These are phyloP conservation scores for Papilio demoleus DNA, from an alignment of 2,888 invertebrate genomes.

Conservation along the genomic window DNA sequence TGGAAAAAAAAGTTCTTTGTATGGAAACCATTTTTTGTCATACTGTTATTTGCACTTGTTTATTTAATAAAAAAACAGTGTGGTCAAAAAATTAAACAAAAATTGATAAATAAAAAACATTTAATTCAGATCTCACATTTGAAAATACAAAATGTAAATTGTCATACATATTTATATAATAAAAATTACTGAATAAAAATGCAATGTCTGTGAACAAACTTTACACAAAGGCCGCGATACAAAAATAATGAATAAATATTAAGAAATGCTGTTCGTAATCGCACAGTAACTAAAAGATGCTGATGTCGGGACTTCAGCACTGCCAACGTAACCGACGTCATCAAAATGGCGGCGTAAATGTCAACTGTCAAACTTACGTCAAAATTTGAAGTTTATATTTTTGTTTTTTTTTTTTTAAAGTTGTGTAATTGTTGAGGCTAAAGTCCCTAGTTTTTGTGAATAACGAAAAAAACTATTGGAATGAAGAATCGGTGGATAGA, in stretches of 20 bases:
- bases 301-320: neutral
- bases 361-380: neutral
- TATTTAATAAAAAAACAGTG: no score
- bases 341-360: slow-evolving; percentile 3
- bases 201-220: slow-evolving; percentile 61
- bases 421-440: neutral
- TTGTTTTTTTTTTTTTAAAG: neutral
- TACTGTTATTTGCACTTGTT: no score
- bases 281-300: slow-evolving; percentile 57
- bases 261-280: slow-evolving; percentile 45
- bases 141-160: slow-evolving; percentile 55
- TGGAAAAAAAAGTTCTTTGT: no score
- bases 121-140: slow-evolving; percentile 71
- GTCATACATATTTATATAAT: slow-evolving; percentile 55
- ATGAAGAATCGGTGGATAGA: slow-evolving; percentile 65
- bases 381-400: neutral
- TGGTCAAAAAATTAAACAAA: slow-evolving; percentile 25
- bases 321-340: neutral
- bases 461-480: slow-evolving; percentile 48
- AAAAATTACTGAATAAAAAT: slow-evolving; percentile 65
- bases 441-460: neutral
- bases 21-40: no score
- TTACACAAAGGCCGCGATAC: slow-evolving; percentile 41
- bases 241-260: slow-evolving; percentile 40
- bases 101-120: slow-evolving; percentile 50